Evolutionary conservation across 2,888 invertebrate species (phyloP).

Genomic region (Leptinotarsa juncta): DNA sequence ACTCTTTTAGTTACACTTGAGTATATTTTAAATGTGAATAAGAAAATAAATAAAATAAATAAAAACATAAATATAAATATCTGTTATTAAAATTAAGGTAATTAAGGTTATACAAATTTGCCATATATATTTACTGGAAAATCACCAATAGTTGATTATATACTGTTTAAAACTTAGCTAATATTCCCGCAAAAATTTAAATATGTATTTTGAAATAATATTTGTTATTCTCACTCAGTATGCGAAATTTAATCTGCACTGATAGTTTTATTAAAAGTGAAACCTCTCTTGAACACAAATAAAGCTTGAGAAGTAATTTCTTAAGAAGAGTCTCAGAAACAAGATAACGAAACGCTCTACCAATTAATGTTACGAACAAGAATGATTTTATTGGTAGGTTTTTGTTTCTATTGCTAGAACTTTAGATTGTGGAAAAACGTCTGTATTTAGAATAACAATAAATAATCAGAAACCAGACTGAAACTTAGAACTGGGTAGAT

Average conservation of each 20-base stretch:
- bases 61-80: background rate
- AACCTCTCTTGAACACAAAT: background rate
- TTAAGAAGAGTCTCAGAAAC: background rate
- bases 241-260: background rate
- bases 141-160: background rate
- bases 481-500: no score
- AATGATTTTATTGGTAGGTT: no score
- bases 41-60: background rate
- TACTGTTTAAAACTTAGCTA: background rate
- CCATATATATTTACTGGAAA: background rate
- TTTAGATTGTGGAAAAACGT: no score
- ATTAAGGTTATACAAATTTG: background rate
- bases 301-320: background rate
- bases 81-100: background rate
- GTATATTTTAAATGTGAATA: background rate
- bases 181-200: no score
- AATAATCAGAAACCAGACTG: no score
- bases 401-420: no score
- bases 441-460: no score
- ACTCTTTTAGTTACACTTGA: no score
- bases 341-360: no score
- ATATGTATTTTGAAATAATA: background rate
- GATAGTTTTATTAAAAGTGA: background rate
- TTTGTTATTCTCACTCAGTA: slow-evolving; percentile 1
- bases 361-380: no score